phyloP scores from a whole-genome alignment of 2,797 vertebrate species.

The Siniperca undulata region DNA sequence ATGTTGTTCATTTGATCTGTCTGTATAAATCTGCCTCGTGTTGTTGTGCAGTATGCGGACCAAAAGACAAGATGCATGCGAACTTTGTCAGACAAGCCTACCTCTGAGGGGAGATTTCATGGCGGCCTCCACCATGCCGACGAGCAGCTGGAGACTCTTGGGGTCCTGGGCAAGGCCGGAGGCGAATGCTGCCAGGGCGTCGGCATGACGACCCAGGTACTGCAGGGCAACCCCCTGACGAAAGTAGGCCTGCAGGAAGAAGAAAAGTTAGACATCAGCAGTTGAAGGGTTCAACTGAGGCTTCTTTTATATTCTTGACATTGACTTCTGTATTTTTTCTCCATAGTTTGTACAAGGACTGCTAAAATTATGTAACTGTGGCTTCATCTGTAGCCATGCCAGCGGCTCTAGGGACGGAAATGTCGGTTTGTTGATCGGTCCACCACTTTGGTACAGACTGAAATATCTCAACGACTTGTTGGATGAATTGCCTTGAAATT shows the following conservation, averaged over 20 bases:
- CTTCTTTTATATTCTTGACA: background rate
- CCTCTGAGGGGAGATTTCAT: conserved; percentile 94
- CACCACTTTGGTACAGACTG: no score
- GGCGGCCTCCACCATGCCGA: conserved; percentile 97
- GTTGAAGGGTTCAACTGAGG: background rate
- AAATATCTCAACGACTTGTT: no score
- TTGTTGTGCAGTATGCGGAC: background rate
- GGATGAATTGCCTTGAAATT: no score
- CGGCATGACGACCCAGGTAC: conserved; percentile 96
- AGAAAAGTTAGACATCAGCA: fast-evolving
- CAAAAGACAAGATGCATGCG: no score
- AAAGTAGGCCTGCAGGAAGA: conserved; percentile 93
- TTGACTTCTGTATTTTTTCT: background rate
- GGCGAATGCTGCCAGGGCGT: conserved; percentile 95
- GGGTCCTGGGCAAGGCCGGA: conserved; percentile 96
- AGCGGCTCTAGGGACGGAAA: background rate
- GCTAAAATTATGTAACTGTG: background rate
- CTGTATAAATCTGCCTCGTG: background rate
- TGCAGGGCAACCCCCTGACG: conserved; percentile 98
- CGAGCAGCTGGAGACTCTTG: conserved; percentile 96
- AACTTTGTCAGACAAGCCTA: conserved; percentile 10
- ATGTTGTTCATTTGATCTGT: background rate
- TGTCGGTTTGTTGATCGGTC: no score
- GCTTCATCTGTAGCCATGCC: background rate
- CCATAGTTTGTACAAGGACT: no score